A percentile compares a stretch with the other conserved stretches of the same genome.
These are phyloP conservation scores for Rhabdomys dilectus DNA, from an alignment of 2,113 vertebrate genomes.

Conservation along the genomic window DNA sequence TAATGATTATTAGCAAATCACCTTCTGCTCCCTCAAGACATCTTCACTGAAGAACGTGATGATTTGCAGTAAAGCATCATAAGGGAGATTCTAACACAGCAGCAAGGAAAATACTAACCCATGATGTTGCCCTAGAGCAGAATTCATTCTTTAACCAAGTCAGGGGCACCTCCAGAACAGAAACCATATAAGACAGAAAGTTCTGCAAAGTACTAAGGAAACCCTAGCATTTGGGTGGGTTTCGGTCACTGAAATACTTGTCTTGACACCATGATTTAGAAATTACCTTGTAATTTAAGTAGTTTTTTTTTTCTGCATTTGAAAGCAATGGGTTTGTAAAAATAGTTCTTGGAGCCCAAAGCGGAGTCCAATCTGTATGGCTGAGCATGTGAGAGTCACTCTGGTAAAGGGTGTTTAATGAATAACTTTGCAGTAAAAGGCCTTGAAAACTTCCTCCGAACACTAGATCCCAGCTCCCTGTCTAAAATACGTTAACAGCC, in stretches of 20 bases:
- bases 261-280: not conserved
- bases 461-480: conserved; percentile 74
- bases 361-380: conserved; percentile 52
- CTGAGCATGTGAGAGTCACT: conserved; percentile 65
- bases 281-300: not conserved
- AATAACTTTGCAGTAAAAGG: conserved; percentile 79
- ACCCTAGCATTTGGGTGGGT: not conserved
- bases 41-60: conserved; percentile 75
- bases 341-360: conserved; percentile 27
- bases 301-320: not conserved
- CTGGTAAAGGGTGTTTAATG: conserved; percentile 82
- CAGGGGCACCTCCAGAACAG: conserved; percentile 23
- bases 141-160: conserved; percentile 56
- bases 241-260: not conserved
- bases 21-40: conserved; percentile 81
- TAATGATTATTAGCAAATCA: conserved; percentile 74
- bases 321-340: conserved; percentile 20
- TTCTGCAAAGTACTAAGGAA: not conserved
- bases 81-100: conserved; percentile 27
- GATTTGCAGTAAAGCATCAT: conserved; percentile 57
- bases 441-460: conserved; percentile 80
- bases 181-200: not conserved
- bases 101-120: conserved; percentile 64
- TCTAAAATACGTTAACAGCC: conserved; percentile 83
- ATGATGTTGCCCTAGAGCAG: not conserved